phyloP scores from a whole-genome alignment of 2,113 vertebrate species.

The Haemorhous mexicanus region DNA sequence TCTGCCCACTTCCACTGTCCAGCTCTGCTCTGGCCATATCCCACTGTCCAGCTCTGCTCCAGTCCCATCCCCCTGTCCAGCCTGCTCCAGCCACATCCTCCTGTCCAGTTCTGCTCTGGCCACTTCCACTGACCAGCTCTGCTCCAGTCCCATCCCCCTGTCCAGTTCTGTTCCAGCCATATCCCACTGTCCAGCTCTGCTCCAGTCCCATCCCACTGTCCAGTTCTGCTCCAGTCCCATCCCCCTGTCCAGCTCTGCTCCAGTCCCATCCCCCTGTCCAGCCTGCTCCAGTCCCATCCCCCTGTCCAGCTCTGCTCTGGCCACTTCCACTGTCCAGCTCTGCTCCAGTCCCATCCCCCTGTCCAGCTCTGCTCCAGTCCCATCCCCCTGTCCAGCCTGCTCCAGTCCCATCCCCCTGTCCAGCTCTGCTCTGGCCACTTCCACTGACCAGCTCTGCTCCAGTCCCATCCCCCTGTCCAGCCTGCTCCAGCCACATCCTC shows the following conservation, averaged over 20 bases:
- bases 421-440: background rate
- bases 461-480: rapidly evolving
- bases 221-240: background rate
- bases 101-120: background rate
- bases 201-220: rapidly evolving
- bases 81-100: background rate
- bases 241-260: background rate
- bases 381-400: background rate
- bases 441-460: background rate
- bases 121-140: background rate
- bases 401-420: background rate
- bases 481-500: background rate
- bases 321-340: background rate
- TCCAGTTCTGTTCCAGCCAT: background rate
- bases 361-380: background rate
- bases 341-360: background rate
- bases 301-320: rapidly evolving
- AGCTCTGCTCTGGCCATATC: background rate
- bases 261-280: rapidly evolving
- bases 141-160: rapidly evolving
- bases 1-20: background rate
- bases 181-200: background rate
- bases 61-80: rapidly evolving
- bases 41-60: background rate
- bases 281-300: background rate